Conservation (phyloP, 2,113 vertebrate genomes). For the Chiloscyllium plagiosum region DNA sequence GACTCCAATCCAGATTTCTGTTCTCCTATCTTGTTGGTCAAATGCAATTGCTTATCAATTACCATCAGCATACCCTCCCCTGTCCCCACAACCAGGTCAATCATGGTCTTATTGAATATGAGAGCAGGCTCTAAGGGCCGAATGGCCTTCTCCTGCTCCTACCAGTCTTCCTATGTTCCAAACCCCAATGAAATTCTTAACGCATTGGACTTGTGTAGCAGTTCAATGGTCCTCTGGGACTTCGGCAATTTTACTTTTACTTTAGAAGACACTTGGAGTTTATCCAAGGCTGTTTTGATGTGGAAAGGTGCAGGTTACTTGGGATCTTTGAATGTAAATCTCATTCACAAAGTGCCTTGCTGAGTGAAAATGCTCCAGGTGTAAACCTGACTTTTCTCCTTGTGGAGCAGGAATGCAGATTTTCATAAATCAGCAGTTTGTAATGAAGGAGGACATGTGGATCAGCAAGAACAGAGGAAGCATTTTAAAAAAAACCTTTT, state of each 20-base stretch:
- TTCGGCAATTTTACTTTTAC: too few relatives aligned
- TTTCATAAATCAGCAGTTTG: neutral
- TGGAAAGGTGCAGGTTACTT: neutral
- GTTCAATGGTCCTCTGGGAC: too few relatives aligned
- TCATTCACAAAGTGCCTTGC: neutral
- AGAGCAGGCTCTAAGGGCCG: too few relatives aligned
- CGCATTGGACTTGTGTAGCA: neutral
- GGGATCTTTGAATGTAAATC: neutral
- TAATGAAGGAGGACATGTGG: neutral
- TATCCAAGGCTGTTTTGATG: neutral
- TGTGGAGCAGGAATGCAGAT: neutral
- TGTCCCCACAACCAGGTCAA: too few relatives aligned
- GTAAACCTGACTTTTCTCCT: neutral
- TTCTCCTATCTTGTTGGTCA: neutral
- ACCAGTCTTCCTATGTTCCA: too few relatives aligned
- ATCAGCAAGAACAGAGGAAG: neutral
- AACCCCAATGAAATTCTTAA: neutral
- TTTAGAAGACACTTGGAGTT: neutral
- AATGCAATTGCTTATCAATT: neutral
- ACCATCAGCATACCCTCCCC: too few relatives aligned
- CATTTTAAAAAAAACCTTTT: neutral
- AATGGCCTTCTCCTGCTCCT: too few relatives aligned
- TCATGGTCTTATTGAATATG: too few relatives aligned
- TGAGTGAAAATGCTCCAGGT: neutral
- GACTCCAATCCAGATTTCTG: neutral